Evolutionary conservation across 2,797 vertebrate species (phyloP), one percentile per base, ranked within the genome.

Genomic region (Sarcophilus harrisii): DNA sequence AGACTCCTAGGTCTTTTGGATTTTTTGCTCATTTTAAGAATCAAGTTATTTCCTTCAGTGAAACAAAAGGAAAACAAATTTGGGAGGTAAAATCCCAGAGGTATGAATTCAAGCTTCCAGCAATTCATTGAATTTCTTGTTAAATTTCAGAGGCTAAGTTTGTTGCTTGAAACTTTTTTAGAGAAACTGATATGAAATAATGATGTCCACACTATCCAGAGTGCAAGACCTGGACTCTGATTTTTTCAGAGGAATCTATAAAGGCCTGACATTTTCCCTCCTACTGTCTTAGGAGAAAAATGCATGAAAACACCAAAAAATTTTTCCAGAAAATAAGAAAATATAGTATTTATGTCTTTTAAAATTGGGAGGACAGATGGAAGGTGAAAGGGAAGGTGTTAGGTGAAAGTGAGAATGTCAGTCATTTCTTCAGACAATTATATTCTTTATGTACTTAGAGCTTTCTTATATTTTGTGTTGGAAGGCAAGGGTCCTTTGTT

Each of bases 41-140:
- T 27, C 38, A 94, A 21, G 4, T 91, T 87, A 95, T 94, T 95
- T 92, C 13, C 59, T 57, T 24, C 30, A 96, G 60, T 81, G 93
- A 94, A 93, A 96, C 1, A 66, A 87, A 95, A 96, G 58, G 60
- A 91, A 94, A 93, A 96, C 0, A 66, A 66, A 94, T 54, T 55
- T 94, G 58, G 54, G 29, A 87, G 1, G 45, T 90, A 54, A 96
- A 93, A 93, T 93, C 45, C 95, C 29, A 66, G 62, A 93, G 16
- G 59, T 90, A 93, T 95, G 21, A n/a, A 45, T 87, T 93, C 30
- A n/a, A 59, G 91, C 12, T 58, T 93, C 66, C 93, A 95, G 59
- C 60, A 87, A 66, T 0, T 13, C 66, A 57, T 30, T 91, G 0
- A 55, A 94, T 94, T 94, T 95, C 73, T 55, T 4, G 5, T 29